These are phyloP conservation scores for Strigamia transsilvanica DNA, from an alignment of 2,888 invertebrate species.

Conservation along the genomic window DNA sequence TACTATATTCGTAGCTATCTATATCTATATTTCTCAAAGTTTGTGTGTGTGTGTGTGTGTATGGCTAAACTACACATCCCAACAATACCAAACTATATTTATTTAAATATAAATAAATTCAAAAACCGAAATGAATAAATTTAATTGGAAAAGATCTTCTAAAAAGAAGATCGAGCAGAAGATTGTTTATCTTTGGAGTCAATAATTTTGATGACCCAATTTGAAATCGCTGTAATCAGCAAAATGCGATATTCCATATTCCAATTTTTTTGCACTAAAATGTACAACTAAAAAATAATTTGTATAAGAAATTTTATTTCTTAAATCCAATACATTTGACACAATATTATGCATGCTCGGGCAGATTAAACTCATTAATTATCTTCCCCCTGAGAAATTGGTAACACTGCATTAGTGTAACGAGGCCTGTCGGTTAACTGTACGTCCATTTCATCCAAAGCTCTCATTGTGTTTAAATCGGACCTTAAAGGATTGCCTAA, in stretches of 20 bases:
- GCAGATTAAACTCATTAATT: background rate
- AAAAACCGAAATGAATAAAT: too few species aligned
- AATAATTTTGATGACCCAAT: slow-evolving; percentile 4
- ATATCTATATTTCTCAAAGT: too few species aligned
- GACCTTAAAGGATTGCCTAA: slow-evolving; percentile 4
- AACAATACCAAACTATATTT: too few species aligned
- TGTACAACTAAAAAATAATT: too few species aligned
- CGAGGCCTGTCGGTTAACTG: background rate
- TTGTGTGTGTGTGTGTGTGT: too few species aligned
- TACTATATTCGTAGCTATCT: too few species aligned
- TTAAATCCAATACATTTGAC: background rate
- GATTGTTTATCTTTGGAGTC: background rate
- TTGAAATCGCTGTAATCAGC: background rate
- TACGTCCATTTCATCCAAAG: slow-evolving; percentile 9
- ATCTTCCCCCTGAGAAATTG: slow-evolving; percentile 11
- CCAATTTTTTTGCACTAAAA: background rate
- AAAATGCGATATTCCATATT: background rate
- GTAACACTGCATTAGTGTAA: background rate
- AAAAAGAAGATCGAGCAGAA: background rate
- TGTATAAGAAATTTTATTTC: background rate
- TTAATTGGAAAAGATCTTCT: background rate
- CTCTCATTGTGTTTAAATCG: background rate
- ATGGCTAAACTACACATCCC: too few species aligned
- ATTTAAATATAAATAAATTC: too few species aligned
- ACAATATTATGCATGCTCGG: slow-evolving; percentile 4